A percentile compares a stretch with the other conserved stretches of the same genome.
These are phyloP conservation scores for Odobenus rosmarus DNA, from an alignment of 2,113 vertebrate species.

Conservation along the genomic window DNA sequence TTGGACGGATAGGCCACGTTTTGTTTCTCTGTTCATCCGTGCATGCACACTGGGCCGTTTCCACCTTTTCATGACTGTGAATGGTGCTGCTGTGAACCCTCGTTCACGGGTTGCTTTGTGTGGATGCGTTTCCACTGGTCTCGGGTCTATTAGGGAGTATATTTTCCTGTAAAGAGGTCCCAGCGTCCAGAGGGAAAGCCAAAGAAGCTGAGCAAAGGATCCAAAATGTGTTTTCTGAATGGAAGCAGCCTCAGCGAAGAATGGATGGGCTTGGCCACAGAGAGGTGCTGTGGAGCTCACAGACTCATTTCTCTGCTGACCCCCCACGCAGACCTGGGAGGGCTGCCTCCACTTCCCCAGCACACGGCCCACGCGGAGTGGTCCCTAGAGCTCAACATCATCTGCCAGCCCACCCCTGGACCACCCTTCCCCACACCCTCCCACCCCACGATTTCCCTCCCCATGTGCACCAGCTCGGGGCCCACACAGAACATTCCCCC, in stretches of 20 bases:
- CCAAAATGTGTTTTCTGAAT: neutral
- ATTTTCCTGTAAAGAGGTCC: neutral
- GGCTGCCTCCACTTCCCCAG: rapidly evolving
- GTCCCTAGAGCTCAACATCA: neutral
- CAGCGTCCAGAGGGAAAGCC: neutral
- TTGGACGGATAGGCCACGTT: rapidly evolving
- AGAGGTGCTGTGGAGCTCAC: neutral
- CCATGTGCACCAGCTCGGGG: too few species aligned
- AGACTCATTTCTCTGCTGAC: neutral
- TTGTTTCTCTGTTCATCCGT: neutral
- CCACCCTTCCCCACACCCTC: neutral
- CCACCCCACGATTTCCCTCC: too few species aligned
- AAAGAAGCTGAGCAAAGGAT: neutral
- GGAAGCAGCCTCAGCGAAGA: neutral
- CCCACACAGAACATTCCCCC: too few species aligned
- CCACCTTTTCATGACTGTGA: neutral
- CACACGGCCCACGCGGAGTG: rapidly evolving
- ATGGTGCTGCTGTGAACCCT: rapidly evolving
- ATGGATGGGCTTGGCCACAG: neutral
- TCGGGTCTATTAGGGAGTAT: neutral
- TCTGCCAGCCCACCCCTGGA: neutral
- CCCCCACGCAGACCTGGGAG: neutral
- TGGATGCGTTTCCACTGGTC: rapidly evolving
- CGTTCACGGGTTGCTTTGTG: too few species aligned
- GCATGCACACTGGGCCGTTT: neutral